Evolutionary conservation across 2,888 invertebrate species (phyloP), one percentile per base, ranked within the genome.

Genomic region (Sepioteuthis lessoniana): DNA sequence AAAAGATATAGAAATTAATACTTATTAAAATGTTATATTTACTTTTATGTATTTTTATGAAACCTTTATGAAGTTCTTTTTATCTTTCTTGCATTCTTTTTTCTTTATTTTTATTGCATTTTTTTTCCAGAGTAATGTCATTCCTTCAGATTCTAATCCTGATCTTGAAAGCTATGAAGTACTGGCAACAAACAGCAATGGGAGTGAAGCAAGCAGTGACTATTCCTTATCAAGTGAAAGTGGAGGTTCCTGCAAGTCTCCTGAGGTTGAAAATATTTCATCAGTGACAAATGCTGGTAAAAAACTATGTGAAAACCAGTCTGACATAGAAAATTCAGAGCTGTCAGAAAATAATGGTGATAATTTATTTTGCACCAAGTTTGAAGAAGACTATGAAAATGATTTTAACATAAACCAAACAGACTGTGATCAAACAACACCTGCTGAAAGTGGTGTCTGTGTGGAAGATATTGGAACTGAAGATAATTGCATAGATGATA

Each of bases 81-180:
- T n/a, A 76, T 76, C 0, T 76, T 76, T 76, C 16, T 7, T 16
- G 31, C n/a, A 5, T n/a, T n/a, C 4, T n/a, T 16, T n/a, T 76
- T 76, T 42, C 42, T 42, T 42, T 42, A 7, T 42, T n/a, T n/a
- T 42, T 7, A 42, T 76, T 16, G 31, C n/a, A 5, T n/a, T n/a
- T 31, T n/a, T 16, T 13, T 76, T 76, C n/a, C 76, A 76, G 76
- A 76, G 76, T n/a, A 31, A 76, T 76, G n/a, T 76, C n/a, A n/a
- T 76, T n/a, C 95, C 95, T 16, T 94, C 94, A 37, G 96, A 95
- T 76, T 95, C 96, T 16, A 96, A 95, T 94, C 96, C 95, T 38
- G 96, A 95, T 93, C 95, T 96, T 25, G 96, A 96, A 47, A 95
- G 95, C 94, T 96, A 95, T 94, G 96, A 96, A 93, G 95, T 96